Evolutionary conservation across 2,797 vertebrate genomes (phyloP), one percentile per base, ranked within the genome.

Genomic region (Pithecia hirsuta): DNA sequence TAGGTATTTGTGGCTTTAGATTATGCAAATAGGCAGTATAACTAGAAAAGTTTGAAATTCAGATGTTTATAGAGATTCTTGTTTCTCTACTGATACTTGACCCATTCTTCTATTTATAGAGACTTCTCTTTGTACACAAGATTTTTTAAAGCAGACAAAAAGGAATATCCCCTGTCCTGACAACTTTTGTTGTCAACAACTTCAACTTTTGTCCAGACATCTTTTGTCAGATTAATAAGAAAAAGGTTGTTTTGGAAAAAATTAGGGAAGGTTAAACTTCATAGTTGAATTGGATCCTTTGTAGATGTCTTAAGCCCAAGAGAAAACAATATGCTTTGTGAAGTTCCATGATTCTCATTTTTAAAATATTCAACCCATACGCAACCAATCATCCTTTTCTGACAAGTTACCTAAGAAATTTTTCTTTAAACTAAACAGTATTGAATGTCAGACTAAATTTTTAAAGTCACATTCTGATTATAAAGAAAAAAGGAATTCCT

Each of bases 271-370:
- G 50, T 87, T 92, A 87, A 93, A 84, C 2, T n/a, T 70, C 92
- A 64, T 0, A 81, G 96, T 98, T 96, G 46, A 94, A 91, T 80
- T 33, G 92, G 93, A 90, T 80, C 72, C 86, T 90, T 72, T 55
- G 12, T 13, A 97, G 74, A 96, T 10, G 33, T 96, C 81, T 93
- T 11, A 72, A 92, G 78, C 84, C 86, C 46, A 81, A 86, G 90
- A 93, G 89, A 96, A 97, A 59, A 95, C 46, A 97, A 96, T 89
- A 92, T 48, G 59, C 44, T 93, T 97, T 92, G 89, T 86, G 98
- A 97, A 97, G 94, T 61, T 88, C 82, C 13, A 92, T 46, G 64
- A 92, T 86, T 79, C 88, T 95, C 50, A 85, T 96, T 96, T 93
- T 93, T 93, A 89, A 96, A 96, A 91, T 70, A 90, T 55, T 89